These are phyloP conservation scores for Neelides sp. DNA, from an alignment of 1,140 invertebrate species.

Conservation along the genomic window DNA sequence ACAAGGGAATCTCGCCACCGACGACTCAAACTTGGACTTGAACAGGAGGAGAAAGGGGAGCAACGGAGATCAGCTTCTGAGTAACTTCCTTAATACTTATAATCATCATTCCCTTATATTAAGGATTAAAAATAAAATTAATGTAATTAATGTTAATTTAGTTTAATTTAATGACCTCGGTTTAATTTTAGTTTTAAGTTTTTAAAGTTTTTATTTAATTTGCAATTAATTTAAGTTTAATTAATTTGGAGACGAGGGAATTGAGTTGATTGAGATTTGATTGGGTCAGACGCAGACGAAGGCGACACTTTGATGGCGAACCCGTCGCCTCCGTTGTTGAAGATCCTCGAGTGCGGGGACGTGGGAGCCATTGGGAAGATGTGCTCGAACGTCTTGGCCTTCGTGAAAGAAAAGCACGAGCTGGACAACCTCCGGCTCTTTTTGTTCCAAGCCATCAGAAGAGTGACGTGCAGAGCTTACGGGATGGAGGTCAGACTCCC, in stretches of 20 bases:
- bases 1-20: too few relatives aligned
- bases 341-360: constrained; percentile 40
- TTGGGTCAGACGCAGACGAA: constrained; percentile 1
- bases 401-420: constrained; percentile 74
- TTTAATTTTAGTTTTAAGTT: too few relatives aligned
- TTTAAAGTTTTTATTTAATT: too few relatives aligned
- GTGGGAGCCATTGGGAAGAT: constrained; percentile 18
- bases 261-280: not conserved
- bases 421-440: constrained; percentile 60
- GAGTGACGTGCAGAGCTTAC: constrained; percentile 71
- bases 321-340: constrained; percentile 19
- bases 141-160: too few relatives aligned
- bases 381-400: constrained; percentile 50
- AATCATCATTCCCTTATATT: constrained; percentile 1
- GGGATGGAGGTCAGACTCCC: constrained; percentile 52
- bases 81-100: too few relatives aligned
- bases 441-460: constrained; percentile 70
- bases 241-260: not conserved
- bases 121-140: not conserved
- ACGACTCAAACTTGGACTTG: constrained; percentile 17
- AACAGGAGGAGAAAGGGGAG: constrained; percentile 24
- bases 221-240: too few relatives aligned
- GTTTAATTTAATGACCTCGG: too few relatives aligned
- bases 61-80: constrained; percentile 21
- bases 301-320: constrained; percentile 15